These are phyloP conservation scores for Balaenoptera acutorostrata DNA, from an alignment of 2,113 vertebrate genomes.

Conservation along the genomic window DNA sequence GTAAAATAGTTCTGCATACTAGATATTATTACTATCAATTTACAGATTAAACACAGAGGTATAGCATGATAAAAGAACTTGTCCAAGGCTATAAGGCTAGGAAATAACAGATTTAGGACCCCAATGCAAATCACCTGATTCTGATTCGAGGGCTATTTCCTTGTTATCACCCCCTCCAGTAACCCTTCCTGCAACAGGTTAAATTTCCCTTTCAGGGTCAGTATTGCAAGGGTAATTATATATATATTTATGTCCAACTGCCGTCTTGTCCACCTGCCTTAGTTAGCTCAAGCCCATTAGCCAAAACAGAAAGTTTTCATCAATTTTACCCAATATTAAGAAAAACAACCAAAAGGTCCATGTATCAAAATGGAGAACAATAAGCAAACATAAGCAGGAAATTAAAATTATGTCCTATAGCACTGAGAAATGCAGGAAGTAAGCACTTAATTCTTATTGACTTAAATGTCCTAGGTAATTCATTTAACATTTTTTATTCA, in stretches of 20 bases:
- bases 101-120: background rate
- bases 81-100: background rate
- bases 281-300: background rate
- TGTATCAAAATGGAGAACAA: background rate
- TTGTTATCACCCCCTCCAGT: background rate
- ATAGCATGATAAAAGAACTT: background rate
- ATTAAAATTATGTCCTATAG: background rate
- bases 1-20: background rate
- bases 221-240: background rate
- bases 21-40: background rate
- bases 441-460: background rate
- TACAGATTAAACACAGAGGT: background rate
- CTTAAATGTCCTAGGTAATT: background rate
- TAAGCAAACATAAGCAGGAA: background rate
- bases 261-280: background rate
- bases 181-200: background rate
- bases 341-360: background rate
- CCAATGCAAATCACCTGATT: background rate
- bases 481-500: background rate
- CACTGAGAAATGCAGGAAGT: background rate
- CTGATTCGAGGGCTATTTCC: background rate
- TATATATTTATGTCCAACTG: background rate
- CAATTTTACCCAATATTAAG: background rate
- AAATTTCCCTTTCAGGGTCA: background rate
- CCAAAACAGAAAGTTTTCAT: background rate